Conservation (phyloP, 2,888 invertebrate genomes). For the Campopleginae sp. region DNA sequence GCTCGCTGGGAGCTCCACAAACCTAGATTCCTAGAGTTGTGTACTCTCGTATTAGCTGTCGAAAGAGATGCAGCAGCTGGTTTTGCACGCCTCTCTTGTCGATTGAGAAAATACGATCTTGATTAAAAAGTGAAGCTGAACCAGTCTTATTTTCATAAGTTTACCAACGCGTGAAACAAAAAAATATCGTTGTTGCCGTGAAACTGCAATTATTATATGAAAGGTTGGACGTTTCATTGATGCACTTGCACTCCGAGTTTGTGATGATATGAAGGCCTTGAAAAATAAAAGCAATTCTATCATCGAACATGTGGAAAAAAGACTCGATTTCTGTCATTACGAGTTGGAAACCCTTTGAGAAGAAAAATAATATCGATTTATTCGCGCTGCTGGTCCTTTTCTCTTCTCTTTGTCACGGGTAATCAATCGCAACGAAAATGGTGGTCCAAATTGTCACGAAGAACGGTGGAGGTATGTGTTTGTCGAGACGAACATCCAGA, state of each 20-base stretch:
- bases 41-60: conserved; percentile 22
- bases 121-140: conserved; percentile 75
- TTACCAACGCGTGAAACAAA: not conserved
- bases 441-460: conserved; percentile 20
- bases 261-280: not conserved
- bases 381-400: not conserved
- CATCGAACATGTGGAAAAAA: not conserved
- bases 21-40: conserved; percentile 73
- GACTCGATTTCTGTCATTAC: not conserved
- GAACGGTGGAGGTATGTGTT: not conserved
- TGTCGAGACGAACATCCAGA: not conserved
- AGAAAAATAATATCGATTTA: not conserved
- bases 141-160: conserved; percentile 66
- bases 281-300: not conserved
- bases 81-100: conserved; percentile 6
- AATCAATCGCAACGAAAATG: not conserved
- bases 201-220: conserved; percentile 65
- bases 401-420: not conserved
- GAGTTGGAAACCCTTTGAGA: not conserved
- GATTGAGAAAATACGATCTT: conserved; percentile 68
- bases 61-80: conserved; percentile 21
- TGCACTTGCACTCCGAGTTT: not conserved
- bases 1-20: conserved; percentile 73
- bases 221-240: conserved; percentile 18
- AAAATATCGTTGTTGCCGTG: conserved; percentile 66